Base-by-base conservation (phyloP, 2,888 invertebrate species). In the Dinocampus coccinellae region DNA sequence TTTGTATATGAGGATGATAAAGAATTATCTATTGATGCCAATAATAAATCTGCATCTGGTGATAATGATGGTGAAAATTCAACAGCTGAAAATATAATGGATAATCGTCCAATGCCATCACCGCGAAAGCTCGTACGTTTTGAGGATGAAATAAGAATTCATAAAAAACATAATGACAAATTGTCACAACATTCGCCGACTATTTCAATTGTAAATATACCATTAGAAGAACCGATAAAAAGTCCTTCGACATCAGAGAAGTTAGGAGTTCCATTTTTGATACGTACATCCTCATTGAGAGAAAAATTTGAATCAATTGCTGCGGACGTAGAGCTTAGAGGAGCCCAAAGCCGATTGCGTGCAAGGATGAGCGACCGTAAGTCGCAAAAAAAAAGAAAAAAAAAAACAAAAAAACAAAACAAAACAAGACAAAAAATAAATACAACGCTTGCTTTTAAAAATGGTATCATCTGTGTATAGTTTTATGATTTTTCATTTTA, bases 241-340 rank as follows among this genome's bases (percentile, higher is more conserved):
- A 53, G 20, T 2, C 13, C 64, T 3, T 52, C 10, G 22, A 24
- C 24, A 10, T 39, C 13, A 20, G 58, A 42, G 1, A 47, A 24
- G 53, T 20, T 29, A 26, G 57, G 33, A 16, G n/a, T 24, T 29
- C 29, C 73, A 6, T 20, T 74, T 33, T 26, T 61, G 52, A 79
- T 79, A 34, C 77, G 80, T 55, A 82, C 82, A 13, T 80, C 77
- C 57, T 83, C 81, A 72, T 76, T 82, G 70, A 81, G 78, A 80
- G 82, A 82, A 71, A 83, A 82, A 73, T 83, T 83, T 73, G 83
- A 83, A 70, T 81, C 80, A 29, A 83, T 83, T 70, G 42, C 76
- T 69, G 82, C 82, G 63, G 82, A 83, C 34, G 78, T 79, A 76
- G 83, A 82, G 73, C 73, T 81, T 57, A 79, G 78, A 77, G 66